These are phyloP conservation scores for Aythya baeri DNA, from an alignment of 2,113 vertebrate genomes.

Conservation along the genomic window DNA sequence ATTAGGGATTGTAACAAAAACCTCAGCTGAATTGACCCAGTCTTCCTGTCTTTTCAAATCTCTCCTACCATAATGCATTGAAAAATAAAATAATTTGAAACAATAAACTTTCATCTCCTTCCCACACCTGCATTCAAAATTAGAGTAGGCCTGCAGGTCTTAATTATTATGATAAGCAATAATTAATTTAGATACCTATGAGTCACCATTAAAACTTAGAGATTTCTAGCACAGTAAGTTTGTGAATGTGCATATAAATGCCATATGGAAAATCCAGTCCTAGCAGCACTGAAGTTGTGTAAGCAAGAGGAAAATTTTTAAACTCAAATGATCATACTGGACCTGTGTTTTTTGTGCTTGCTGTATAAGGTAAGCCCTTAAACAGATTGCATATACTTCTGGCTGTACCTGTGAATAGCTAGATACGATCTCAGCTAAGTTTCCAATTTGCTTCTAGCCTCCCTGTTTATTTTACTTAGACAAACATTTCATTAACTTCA, in stretches of 20 bases:
- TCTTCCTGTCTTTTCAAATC: not conserved
- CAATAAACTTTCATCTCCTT: not conserved
- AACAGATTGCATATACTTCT: not conserved
- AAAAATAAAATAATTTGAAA: not conserved
- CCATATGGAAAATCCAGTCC: not conserved
- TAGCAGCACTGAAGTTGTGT: not conserved
- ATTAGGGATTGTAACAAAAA: not conserved
- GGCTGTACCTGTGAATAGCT: not conserved
- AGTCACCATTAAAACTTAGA: not conserved
- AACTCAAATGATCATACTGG: not conserved
- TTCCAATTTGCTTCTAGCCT: not conserved
- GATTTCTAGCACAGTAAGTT: not conserved
- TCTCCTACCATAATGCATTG: not conserved
- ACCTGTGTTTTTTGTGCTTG: not conserved
- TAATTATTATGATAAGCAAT: not conserved
- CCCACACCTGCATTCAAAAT: not conserved
- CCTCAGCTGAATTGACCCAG: not conserved
- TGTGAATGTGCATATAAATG: not conserved
- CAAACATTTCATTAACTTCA: not conserved
- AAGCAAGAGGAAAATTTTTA: not conserved
- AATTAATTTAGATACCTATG: not conserved
- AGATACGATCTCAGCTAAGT: not conserved
- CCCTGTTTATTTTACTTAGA: not conserved
- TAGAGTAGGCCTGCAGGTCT: not conserved
- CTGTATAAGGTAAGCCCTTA: fast-evolving